phyloP scores from a whole-genome alignment of 2,888 invertebrate species.

The Prosopocoilus inquinatus region DNA sequence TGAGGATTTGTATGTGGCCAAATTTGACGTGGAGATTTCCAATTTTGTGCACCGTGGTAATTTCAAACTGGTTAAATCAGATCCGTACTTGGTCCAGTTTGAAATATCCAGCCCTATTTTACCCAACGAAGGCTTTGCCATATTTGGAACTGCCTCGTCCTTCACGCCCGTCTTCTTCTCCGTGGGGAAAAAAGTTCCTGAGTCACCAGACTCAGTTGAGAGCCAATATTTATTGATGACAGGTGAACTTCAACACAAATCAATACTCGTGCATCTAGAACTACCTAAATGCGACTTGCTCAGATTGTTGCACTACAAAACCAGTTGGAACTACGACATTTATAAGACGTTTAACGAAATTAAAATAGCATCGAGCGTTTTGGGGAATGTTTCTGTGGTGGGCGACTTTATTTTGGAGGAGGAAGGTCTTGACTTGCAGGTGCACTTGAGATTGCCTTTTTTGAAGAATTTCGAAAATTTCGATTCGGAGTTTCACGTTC shows the following conservation, averaged over 20 bases:
- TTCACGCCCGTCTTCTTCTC: too few relatives aligned
- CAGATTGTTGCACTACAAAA: slow-evolving; percentile 3
- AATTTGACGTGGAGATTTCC: too few relatives aligned
- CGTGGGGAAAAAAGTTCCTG: too few relatives aligned
- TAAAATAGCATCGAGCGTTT: slow-evolving; percentile 12
- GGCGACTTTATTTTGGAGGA: slow-evolving; percentile 17
- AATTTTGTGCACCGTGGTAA: too few relatives aligned
- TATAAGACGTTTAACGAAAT: slow-evolving; percentile 8
- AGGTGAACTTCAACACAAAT: slow-evolving; percentile 2
- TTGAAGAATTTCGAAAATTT: slow-evolving; percentile 23
- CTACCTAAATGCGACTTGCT: slow-evolving; percentile 11
- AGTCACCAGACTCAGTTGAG: too few relatives aligned
- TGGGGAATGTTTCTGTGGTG: slow-evolving; percentile 15
- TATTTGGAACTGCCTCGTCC: neutral
- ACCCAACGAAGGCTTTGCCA: neutral
- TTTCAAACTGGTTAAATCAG: too few relatives aligned
- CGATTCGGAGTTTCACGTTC: slow-evolving; percentile 22
- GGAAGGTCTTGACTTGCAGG: slow-evolving; percentile 20
- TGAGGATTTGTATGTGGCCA: too few relatives aligned
- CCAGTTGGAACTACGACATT: slow-evolving; percentile 5
- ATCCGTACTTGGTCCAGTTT: too few relatives aligned
- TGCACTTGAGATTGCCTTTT: slow-evolving; percentile 21
- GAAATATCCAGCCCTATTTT: neutral
- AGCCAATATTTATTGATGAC: neutral
- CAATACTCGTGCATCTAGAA: slow-evolving; percentile 5